phyloP scores from a whole-genome alignment of 2,113 vertebrate species.

The Sporophila hypoxantha region DNA sequence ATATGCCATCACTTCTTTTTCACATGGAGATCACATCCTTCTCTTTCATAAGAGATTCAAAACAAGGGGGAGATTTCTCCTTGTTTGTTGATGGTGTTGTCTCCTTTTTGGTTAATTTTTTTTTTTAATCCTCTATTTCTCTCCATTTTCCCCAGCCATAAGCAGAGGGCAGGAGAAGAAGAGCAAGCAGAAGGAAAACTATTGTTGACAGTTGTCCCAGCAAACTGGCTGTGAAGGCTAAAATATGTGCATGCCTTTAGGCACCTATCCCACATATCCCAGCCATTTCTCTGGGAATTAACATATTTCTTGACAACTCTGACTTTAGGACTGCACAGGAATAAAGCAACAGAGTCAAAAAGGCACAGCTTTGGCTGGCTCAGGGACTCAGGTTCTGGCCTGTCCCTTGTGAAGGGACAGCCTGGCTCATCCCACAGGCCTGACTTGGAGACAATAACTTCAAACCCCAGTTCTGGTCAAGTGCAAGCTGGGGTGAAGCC shows the following conservation, averaged over 20 bases:
- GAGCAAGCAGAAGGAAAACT: not conserved
- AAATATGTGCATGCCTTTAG: not conserved
- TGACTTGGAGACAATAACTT: not conserved
- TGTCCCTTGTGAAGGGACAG: not conserved
- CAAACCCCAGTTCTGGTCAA: not conserved
- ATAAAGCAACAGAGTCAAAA: not conserved
- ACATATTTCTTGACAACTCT: not conserved
- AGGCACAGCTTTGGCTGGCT: not conserved
- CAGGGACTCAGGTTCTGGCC: not conserved
- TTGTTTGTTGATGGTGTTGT: not conserved
- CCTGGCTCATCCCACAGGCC: not conserved
- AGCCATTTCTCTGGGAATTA: not conserved
- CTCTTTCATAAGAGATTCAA: not conserved
- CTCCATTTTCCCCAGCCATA: not conserved
- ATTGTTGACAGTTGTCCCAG: constrained; percentile 14
- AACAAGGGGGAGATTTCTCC: not conserved
- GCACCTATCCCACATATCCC: not conserved
- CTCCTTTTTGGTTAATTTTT: not conserved
- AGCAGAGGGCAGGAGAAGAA: not conserved
- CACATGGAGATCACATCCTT: not conserved
- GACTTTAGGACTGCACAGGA: not conserved
- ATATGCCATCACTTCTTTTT: not conserved
- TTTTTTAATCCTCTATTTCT: not conserved
- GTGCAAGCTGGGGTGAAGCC: not conserved
- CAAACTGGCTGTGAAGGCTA: not conserved